phyloP scores from a whole-genome alignment of 2,888 invertebrate species.

The Thymelicus acteon region DNA sequence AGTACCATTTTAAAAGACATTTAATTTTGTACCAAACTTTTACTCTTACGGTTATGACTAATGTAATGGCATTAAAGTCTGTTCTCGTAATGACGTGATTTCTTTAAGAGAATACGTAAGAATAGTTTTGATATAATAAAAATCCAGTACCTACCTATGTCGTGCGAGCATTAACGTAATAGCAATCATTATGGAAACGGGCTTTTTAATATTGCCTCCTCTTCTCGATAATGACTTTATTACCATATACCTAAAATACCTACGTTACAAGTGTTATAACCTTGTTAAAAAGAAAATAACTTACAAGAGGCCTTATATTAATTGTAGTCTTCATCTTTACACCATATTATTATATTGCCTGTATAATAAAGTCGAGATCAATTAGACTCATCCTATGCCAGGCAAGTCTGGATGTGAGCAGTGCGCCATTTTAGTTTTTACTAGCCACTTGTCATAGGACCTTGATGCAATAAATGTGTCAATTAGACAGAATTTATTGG shows the following conservation, averaged over 20 bases:
- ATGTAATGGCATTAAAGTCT: not conserved
- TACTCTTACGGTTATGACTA: not conserved
- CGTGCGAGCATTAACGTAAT: not conserved
- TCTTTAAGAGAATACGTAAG: not conserved
- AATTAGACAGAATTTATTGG: not conserved
- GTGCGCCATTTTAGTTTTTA: not conserved
- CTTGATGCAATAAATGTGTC: not conserved
- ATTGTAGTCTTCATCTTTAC: not conserved
- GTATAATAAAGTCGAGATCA: no score
- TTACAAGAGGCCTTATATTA: not conserved
- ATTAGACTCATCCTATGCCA: no score
- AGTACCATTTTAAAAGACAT: not conserved
- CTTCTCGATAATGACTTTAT: slow-evolving; percentile 4
- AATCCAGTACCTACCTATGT: slow-evolving; percentile 1
- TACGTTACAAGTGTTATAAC: not conserved
- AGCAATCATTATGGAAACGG: not conserved
- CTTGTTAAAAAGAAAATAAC: not conserved
- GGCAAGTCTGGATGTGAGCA: no score
- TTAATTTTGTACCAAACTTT: not conserved
- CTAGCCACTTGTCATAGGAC: not conserved
- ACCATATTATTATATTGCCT: no score
- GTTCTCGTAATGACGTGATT: not conserved
- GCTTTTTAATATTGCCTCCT: not conserved
- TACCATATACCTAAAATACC: not conserved
- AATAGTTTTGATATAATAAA: slow-evolving; percentile 9